A percentile compares a stretch with the other conserved stretches of the same genome.
Conservation (phyloP, 2,888 invertebrate species). For the Theretra japonica region DNA sequence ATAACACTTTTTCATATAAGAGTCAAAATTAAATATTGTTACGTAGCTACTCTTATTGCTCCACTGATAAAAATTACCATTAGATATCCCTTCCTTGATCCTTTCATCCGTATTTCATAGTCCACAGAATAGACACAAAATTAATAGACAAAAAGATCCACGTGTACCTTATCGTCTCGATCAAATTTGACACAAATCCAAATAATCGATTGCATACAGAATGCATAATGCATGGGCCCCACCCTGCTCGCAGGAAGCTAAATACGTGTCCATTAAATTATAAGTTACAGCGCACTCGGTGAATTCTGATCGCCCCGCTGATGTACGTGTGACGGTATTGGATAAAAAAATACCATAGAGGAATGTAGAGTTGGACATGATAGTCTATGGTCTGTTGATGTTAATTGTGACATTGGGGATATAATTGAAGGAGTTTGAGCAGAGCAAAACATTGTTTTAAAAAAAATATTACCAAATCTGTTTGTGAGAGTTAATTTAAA, state of each 20-base stretch:
- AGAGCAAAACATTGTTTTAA: too few species aligned
- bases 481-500: too few species aligned
- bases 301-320: slow-evolving; percentile 23
- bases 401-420: not conserved
- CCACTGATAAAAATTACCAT: too few species aligned
- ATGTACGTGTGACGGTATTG: slow-evolving; percentile 10
- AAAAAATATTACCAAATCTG: too few species aligned
- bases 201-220: slow-evolving; percentile 38
- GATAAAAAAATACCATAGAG: slow-evolving; percentile 24
- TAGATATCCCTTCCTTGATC: too few species aligned
- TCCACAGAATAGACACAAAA: not conserved
- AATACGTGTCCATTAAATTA: slow-evolving; percentile 53
- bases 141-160: not conserved
- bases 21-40: too few species aligned
- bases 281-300: slow-evolving; percentile 41
- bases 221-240: slow-evolving; percentile 43
- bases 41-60: too few species aligned
- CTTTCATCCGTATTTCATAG: too few species aligned
- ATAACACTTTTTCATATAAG: too few species aligned
- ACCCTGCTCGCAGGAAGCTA: slow-evolving; percentile 53
- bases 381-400: not conserved
- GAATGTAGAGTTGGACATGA: slow-evolving; percentile 6
- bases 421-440: not conserved
- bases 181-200: slow-evolving; percentile 21
- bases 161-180: slow-evolving; percentile 4